These are phyloP conservation scores for Drosophila trichaetosa DNA, from an alignment of 2,888 invertebrate genomes.

Conservation along the genomic window DNA sequence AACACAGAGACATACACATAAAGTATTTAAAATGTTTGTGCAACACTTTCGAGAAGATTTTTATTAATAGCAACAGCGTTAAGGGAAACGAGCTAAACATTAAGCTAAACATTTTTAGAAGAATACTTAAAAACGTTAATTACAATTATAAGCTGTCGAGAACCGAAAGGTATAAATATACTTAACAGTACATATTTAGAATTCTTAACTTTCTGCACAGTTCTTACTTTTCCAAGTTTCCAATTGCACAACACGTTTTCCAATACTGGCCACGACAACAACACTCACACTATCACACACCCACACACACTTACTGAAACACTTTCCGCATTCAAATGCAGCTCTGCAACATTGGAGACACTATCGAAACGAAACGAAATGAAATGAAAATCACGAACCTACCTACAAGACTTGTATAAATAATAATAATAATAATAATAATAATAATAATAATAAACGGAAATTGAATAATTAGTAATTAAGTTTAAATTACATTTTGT, in stretches of 20 bases:
- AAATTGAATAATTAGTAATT: slow-evolving; percentile 61
- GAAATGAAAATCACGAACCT: slow-evolving; percentile 72
- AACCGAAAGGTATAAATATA: slow-evolving; percentile 30
- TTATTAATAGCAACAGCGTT: slow-evolving; percentile 28
- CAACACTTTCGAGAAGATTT: slow-evolving; percentile 67
- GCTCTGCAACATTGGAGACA: slow-evolving; percentile 54
- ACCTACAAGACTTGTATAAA: slow-evolving; percentile 84
- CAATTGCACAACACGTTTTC: slow-evolving; percentile 63
- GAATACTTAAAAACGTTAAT: slow-evolving; percentile 45
- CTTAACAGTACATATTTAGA: slow-evolving; percentile 26
- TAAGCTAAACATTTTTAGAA: slow-evolving; percentile 52
- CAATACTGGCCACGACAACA: slow-evolving; percentile 46
- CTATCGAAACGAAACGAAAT: slow-evolving; percentile 48
- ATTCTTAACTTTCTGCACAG: slow-evolving; percentile 67
- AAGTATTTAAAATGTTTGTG: slow-evolving; percentile 73
- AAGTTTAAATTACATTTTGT: slow-evolving; percentile 80
- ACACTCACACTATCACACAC: slow-evolving; percentile 21
- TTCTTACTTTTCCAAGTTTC: slow-evolving; percentile 72
- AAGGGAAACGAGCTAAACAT: slow-evolving; percentile 40
- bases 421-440: slow-evolving; percentile 40
- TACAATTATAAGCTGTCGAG: slow-evolving; percentile 46
- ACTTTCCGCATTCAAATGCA: slow-evolving; percentile 50
- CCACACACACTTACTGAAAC: slow-evolving; percentile 24
- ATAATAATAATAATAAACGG: slow-evolving; percentile 33
- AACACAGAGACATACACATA: slow-evolving; percentile 35